Conservation (phyloP, 2,888 invertebrate genomes). For the Itoplectis maculator region DNA sequence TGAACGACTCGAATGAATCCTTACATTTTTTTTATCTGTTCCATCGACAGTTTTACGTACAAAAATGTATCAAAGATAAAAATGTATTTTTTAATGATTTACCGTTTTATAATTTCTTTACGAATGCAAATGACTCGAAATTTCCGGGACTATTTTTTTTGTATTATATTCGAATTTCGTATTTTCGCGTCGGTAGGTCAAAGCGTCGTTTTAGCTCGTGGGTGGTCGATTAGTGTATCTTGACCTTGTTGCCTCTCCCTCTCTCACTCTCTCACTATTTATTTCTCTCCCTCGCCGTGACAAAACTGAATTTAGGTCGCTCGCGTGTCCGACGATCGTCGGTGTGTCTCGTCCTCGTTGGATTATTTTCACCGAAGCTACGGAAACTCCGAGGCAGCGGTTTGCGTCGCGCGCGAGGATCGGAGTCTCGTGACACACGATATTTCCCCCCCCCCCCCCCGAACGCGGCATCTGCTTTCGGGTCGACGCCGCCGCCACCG, state of each 20-base stretch:
- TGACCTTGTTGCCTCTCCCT: constrained; percentile 42
- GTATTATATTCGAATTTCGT: too few relatives aligned
- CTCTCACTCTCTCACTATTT: too few relatives aligned
- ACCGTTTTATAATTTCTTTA: too few relatives aligned
- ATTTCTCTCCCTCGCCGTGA: constrained; percentile 18
- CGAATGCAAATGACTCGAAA: too few relatives aligned
- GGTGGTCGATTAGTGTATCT: constrained; percentile 33
- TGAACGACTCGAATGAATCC: too few relatives aligned
- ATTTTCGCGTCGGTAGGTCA: too few relatives aligned
- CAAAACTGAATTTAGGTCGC: constrained; percentile 57
- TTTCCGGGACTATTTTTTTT: too few relatives aligned
- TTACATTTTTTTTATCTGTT: too few relatives aligned
- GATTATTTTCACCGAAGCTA: constrained; percentile 50
- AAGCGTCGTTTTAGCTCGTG: constrained; percentile 3
- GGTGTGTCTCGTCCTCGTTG: constrained; percentile 29
- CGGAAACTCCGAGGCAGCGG: constrained; percentile 44
- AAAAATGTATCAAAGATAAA: too few relatives aligned
- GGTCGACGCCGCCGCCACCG: constrained; percentile 5
- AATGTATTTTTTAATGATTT: too few relatives aligned
- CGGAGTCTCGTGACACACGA: constrained; percentile 64
- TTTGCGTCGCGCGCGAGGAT: constrained; percentile 58
- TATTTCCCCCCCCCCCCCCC: constrained; percentile 50
- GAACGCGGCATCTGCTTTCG: constrained; percentile 54
- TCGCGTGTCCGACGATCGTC: constrained; percentile 62
- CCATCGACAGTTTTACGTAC: too few relatives aligned